Evolutionary conservation across 2,113 vertebrate species (phyloP).

Genomic region (Vireo altiloquus): DNA sequence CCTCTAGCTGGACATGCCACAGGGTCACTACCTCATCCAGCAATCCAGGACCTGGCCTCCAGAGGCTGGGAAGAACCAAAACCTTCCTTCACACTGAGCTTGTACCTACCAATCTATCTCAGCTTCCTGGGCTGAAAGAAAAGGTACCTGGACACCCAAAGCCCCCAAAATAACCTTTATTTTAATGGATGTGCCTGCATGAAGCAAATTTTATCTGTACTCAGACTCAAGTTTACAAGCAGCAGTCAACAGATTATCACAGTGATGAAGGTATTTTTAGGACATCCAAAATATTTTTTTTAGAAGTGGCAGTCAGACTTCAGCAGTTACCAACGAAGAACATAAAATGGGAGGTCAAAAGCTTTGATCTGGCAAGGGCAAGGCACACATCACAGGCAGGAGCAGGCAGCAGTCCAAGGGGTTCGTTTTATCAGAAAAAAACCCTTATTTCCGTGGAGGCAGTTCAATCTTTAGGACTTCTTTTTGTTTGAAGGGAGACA

Average conservation of each 20-base stretch:
- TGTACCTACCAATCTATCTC: neutral
- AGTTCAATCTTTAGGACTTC: slow-evolving; percentile 29
- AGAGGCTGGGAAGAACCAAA: neutral
- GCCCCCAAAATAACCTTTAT: neutral
- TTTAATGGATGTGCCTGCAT: neutral
- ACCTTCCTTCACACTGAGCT: neutral
- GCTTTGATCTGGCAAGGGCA: slow-evolving; percentile 19
- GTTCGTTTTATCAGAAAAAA: slow-evolving; percentile 52
- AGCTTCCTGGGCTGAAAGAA: neutral
- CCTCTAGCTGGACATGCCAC: neutral
- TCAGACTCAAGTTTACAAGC: neutral
- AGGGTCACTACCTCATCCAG: neutral
- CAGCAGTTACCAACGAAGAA: slow-evolving; percentile 12
- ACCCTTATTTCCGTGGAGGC: neutral
- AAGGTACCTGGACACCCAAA: neutral
- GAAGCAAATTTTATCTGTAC: neutral
- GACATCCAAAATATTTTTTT: neutral
- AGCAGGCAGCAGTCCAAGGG: neutral
- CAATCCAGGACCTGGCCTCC: neutral
- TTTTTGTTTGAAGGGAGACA: slow-evolving; percentile 41
- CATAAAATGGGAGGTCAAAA: slow-evolving; percentile 27
- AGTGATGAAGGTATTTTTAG: neutral
- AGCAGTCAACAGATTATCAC: neutral
- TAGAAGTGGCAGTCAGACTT: slow-evolving; percentile 17
- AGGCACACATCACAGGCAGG: slow-evolving; percentile 3